phyloP scores from a whole-genome alignment of 64 coral and sea anemone genomes.

The Pocillopora damicornis region DNA sequence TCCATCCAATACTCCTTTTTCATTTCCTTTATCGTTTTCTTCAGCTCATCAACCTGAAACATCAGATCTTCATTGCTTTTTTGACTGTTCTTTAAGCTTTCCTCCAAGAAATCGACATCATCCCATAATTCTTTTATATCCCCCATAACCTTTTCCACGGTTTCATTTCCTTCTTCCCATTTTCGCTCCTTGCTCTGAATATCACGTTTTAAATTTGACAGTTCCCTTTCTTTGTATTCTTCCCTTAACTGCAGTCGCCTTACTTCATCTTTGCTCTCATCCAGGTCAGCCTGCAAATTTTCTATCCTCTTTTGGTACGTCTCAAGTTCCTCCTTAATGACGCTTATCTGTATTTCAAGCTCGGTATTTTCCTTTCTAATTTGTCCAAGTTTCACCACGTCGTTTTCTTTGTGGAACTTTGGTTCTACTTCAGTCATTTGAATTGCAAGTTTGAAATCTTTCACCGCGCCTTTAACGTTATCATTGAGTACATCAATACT shows the following conservation, averaged over 20 bases:
- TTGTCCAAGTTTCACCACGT: not conserved
- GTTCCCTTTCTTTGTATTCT: slow-evolving; percentile 11
- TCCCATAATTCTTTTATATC: not conserved
- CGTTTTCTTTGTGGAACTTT: not conserved
- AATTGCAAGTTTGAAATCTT: not conserved
- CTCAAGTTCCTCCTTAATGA: not conserved
- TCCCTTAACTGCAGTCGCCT: not conserved
- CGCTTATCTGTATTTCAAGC: not conserved
- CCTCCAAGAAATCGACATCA: not conserved
- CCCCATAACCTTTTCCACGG: not conserved
- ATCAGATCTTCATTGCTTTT: not conserved
- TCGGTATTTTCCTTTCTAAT: not conserved
- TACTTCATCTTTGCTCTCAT: not conserved
- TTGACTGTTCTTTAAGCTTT: not conserved
- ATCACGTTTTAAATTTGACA: slow-evolving; percentile 13
- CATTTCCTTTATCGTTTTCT: not conserved
- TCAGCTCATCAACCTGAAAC: not conserved
- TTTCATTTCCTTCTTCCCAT: not conserved
- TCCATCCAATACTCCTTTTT: not conserved
- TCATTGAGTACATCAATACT: not conserved
- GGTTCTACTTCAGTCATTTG: not conserved
- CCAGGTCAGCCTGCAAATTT: not conserved
- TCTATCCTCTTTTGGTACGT: not conserved
- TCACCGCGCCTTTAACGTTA: not conserved
- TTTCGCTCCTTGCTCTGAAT: not conserved